Evolutionary conservation across 2,797 vertebrate genomes (phyloP).

Genomic region (Bradypus variegatus): DNA sequence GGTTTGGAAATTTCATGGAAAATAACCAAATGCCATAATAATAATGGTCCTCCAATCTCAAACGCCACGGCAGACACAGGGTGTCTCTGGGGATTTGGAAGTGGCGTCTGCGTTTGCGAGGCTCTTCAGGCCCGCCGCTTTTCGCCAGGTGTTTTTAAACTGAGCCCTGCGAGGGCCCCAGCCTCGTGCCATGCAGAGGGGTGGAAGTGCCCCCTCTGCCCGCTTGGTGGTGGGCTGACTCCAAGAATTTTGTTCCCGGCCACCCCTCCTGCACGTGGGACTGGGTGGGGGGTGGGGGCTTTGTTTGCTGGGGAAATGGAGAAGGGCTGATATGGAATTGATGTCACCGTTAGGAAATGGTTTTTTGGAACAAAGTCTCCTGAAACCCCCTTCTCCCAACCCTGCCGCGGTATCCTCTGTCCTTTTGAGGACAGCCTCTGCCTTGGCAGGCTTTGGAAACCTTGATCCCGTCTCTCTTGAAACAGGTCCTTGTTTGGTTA

Average conservation of each 20-base stretch:
- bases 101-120: fast-evolving
- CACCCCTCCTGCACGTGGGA: neutral
- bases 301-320: neutral
- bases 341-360: neutral
- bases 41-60: neutral
- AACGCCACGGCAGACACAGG: fast-evolving
- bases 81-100: neutral
- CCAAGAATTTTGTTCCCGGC: neutral
- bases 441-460: neutral
- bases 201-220: fast-evolving
- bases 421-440: neutral
- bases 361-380: neutral
- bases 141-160: neutral
- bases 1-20: neutral
- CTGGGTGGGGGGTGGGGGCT: neutral
- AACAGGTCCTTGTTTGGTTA: neutral
- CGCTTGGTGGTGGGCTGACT: neutral
- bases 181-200: neutral
- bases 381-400: neutral
- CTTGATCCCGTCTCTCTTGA: neutral
- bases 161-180: neutral
- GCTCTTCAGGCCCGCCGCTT: neutral
- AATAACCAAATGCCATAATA: too few species aligned
- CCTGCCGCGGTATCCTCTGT: fast-evolving
- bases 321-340: neutral